A percentile compares a stretch with the other conserved stretches of the same genome.
These are phyloP conservation scores for Diglossa cyanea DNA, from an alignment of 2,797 vertebrate species.

Conservation along the genomic window DNA sequence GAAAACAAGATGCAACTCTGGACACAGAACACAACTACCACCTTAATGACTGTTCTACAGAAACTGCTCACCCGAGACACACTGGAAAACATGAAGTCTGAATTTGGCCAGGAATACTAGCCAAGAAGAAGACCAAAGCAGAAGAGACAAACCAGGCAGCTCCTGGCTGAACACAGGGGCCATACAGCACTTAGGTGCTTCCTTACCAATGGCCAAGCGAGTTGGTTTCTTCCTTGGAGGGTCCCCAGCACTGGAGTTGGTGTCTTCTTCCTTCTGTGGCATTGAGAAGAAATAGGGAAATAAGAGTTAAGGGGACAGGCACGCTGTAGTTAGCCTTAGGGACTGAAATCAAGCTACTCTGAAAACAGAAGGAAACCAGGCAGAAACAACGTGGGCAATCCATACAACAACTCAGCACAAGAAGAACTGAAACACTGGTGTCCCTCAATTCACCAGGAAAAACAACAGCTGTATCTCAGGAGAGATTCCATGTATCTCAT, in stretches of 20 bases:
- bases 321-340: not conserved
- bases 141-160: not conserved
- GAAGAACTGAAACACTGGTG: not conserved
- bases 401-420: not conserved
- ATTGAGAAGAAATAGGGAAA: not conserved
- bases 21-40: not conserved
- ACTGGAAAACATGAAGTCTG: not conserved
- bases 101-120: not conserved
- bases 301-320: not conserved
- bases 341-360: not conserved
- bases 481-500: not conserved
- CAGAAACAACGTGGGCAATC: not conserved
- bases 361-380: not conserved
- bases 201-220: slow-evolving; percentile 91
- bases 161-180: not conserved
- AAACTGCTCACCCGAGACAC: not conserved
- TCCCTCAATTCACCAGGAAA: not conserved
- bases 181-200: accelerated
- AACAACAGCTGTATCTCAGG: not conserved
- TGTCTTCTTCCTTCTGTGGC: slow-evolving; percentile 89
- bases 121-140: not conserved
- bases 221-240: slow-evolving; percentile 98
- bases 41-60: not conserved
- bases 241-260: slow-evolving; percentile 87
- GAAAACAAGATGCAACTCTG: not conserved